These are phyloP conservation scores for Papilio demoleus DNA, from an alignment of 2,888 invertebrate genomes.

Conservation along the genomic window DNA sequence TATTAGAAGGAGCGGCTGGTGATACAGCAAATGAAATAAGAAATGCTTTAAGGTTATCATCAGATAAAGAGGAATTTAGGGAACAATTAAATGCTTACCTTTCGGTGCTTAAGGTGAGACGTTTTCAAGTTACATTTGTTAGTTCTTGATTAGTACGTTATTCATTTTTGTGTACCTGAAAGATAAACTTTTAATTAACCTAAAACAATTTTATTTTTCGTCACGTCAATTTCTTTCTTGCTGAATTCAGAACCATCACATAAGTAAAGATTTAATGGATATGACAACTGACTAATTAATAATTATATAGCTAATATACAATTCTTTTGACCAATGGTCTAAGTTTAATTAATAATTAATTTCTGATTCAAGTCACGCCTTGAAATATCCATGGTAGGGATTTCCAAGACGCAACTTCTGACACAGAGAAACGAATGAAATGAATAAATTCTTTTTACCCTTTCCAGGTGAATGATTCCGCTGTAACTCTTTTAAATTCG, in stretches of 20 bases:
- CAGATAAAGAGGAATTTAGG: constrained; percentile 62
- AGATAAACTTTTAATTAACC: no score
- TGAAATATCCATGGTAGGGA: background rate
- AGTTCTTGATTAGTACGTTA: background rate
- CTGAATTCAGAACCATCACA: no score
- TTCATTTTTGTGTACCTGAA: background rate
- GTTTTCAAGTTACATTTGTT: constrained; percentile 25
- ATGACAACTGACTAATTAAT: background rate
- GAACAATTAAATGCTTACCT: constrained; percentile 64
- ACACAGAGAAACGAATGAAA: background rate
- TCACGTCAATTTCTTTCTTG: no score
- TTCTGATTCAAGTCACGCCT: background rate
- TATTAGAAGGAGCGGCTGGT: constrained; percentile 85
- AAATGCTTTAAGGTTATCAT: constrained; percentile 80
- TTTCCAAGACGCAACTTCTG: background rate
- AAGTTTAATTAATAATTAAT: background rate
- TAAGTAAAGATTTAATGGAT: background rate
- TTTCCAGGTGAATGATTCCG: constrained; percentile 62
- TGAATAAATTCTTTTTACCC: background rate
- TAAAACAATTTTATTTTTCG: no score
- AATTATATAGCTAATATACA: no score
- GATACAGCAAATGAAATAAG: constrained; percentile 83
- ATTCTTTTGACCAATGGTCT: no score
- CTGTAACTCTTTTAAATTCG: constrained; percentile 68
- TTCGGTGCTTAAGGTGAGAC: constrained; percentile 61